Evolutionary conservation across 2,888 invertebrate genomes (phyloP), one percentile per base, ranked within the genome.

Genomic region (Lottia gigantea): DNA sequence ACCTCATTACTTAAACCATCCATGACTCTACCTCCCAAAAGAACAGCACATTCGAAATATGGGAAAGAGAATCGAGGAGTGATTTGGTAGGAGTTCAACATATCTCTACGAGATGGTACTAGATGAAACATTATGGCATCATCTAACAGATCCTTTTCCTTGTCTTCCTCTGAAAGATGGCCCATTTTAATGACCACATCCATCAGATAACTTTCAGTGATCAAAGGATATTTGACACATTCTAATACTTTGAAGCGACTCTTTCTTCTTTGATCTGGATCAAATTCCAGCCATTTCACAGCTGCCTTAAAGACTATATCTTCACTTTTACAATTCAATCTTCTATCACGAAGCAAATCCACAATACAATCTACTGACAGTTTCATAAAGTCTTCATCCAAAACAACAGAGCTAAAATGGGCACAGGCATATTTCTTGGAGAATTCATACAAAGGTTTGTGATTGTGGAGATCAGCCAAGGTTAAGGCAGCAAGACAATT

Each of bases 1-100:
- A 85, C 84, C 71, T 85, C 85, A 74, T 82, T 85, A 71, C 83
- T 83, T 15, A 85, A 75, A 7, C 85, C 85, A 70, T 85, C 85
- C 12, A 80, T 74, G 1, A 83, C 76, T 14, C 85, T 75, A 7
- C 85, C 85, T 11, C 85, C 85, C 0, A 85, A 74, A 4, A 85
- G 74, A 12, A 85, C 79, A 12, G 85, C 83, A 64, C 79, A 77
- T 71, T 85, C 85, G 19, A 76, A 77, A 61, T 75, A 76, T 14
- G 78, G 77, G 62, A 80, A 81, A 23, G 82, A 79, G 31, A 75
- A 70, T 2, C 85, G 73, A 8, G 85, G 85, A 11, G 85, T 84
- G 14, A 82, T 82, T 76, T 85, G 85, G 70, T 82, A 85, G 8
- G 83, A 78, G 1, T 82, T 78, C 45, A 85, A 71, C 78, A 81